A percentile compares a stretch with the other conserved stretches of the same genome.
Conservation (phyloP, 2,113 vertebrate species). For the Oxygymnocypris stewartii region DNA sequence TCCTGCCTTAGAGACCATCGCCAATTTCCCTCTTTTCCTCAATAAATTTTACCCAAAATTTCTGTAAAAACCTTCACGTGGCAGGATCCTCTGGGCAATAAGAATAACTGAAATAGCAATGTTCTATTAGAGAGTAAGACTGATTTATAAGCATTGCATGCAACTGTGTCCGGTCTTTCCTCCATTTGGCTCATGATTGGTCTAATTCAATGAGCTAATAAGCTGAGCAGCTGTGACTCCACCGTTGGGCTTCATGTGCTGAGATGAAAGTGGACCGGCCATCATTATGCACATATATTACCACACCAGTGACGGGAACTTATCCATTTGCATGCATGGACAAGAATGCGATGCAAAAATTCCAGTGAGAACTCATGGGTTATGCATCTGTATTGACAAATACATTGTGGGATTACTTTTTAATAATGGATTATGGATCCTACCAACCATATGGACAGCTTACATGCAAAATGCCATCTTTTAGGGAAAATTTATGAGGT, state of each 20-base stretch:
- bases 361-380: conserved; percentile 27
- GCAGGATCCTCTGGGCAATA: conserved; percentile 28
- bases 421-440: not conserved
- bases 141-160: conserved; percentile 48
- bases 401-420: conserved; percentile 35
- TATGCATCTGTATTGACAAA: conserved; percentile 40
- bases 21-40: not conserved
- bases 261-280: conserved; percentile 59
- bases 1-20: not conserved
- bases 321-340: conserved; percentile 49
- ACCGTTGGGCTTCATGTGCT: conserved; percentile 50
- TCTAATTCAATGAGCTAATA: conserved; percentile 75
- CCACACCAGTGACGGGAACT: conserved; percentile 29
- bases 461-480: not conserved
- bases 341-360: conserved; percentile 41
- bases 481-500: not conserved
- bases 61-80: not conserved
- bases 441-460: conserved; percentile 17
- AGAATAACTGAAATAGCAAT: conserved; percentile 40
- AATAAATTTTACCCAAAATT: not conserved
- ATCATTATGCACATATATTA: conserved; percentile 36
- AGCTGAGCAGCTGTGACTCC: conserved; percentile 73
- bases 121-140: conserved; percentile 35
- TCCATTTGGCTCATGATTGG: conserved; percentile 71
- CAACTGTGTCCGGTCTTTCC: conserved; percentile 60